Base-by-base conservation (phyloP, 2,888 invertebrate species). In the Himalopsyche anomala region DNA sequence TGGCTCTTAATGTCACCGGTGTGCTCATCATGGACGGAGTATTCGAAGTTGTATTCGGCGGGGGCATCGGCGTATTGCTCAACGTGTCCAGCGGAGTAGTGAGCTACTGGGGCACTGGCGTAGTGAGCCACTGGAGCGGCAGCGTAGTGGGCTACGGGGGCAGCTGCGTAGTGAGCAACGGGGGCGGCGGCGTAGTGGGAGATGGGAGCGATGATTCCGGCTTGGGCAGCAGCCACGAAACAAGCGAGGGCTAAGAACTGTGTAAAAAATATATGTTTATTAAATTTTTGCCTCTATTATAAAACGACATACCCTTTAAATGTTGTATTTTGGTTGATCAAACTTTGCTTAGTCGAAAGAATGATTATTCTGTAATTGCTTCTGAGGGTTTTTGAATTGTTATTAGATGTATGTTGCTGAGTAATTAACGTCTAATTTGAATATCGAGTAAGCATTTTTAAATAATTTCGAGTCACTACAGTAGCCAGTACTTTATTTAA, bases 1-100 rank as follows among this genome's bases (percentile, higher is more conserved):
- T 93, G 93, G 89, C 92, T 91, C 90, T 93, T 93, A 88, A 92
- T 90, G 90, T 93, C 93, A 2, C 93, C 93, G 89, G 90, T 92
- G 89, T 92, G 87, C 69, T 86, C 86, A 15, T 86, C 86, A 62
- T 86, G 86, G 83, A 86, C 86, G 82, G 84, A 84, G 85, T 84
- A 84, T 74, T 87, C 85, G 87, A 82, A 87, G 81, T 85, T 69
- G 85, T 84, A 87, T 83, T 85, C 83, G 74, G 84, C 84, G 40
- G 84, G 89, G 87, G 81, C 83, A 36, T 40, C 36, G 92, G 80
- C 83, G 55, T 82, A 56, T 36, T 54, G 17, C 42, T 83, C 83
- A n/a, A 69, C 93, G 86, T 92, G 92, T 8, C 19, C 19, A 9
- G 82, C 82, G 17, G 38, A 19, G 55, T 82, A 54, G 82, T 45